Conservation (phyloP, 2,888 invertebrate genomes). For the Listrodromus nycthemerus region DNA sequence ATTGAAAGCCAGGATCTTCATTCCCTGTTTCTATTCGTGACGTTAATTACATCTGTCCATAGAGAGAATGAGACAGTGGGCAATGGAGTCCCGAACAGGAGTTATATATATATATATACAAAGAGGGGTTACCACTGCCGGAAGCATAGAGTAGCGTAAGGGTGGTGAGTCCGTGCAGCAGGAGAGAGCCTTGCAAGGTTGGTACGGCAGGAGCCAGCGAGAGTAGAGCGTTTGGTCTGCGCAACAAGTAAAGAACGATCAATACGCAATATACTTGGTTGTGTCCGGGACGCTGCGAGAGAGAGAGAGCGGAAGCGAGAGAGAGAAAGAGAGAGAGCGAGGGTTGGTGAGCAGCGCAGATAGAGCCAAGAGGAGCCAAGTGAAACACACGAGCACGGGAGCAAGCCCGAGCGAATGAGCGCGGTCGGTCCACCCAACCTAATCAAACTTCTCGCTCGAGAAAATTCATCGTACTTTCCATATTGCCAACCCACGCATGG, state of each 20-base stretch:
- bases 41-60: conserved; percentile 80
- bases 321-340: conserved; percentile 4
- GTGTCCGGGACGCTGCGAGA: conserved; percentile 70
- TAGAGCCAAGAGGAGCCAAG: conserved; percentile 48
- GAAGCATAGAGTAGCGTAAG: conserved; percentile 2
- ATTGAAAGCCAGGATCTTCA: conserved; percentile 55
- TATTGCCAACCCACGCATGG: conserved; percentile 41
- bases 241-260: conserved; percentile 84
- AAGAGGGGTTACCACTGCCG: not conserved
- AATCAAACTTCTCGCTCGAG: conserved; percentile 62
- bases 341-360: not conserved
- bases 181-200: conserved; percentile 14
- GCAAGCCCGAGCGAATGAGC: conserved; percentile 28
- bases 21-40: conserved; percentile 74
- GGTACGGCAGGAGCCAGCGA: conserved; percentile 26
- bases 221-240: conserved; percentile 76
- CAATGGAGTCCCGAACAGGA: conserved; percentile 28
- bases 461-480: conserved; percentile 62
- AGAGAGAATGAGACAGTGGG: conserved; percentile 57
- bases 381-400: conserved; percentile 16
- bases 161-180: not conserved
- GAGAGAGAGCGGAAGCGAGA: no score
- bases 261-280: conserved; percentile 78
- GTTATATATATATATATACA: conserved; percentile 22
- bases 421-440: conserved; percentile 49